Conservation (phyloP, 2,797 vertebrate genomes). For the Coranthus polyacanthus region DNA sequence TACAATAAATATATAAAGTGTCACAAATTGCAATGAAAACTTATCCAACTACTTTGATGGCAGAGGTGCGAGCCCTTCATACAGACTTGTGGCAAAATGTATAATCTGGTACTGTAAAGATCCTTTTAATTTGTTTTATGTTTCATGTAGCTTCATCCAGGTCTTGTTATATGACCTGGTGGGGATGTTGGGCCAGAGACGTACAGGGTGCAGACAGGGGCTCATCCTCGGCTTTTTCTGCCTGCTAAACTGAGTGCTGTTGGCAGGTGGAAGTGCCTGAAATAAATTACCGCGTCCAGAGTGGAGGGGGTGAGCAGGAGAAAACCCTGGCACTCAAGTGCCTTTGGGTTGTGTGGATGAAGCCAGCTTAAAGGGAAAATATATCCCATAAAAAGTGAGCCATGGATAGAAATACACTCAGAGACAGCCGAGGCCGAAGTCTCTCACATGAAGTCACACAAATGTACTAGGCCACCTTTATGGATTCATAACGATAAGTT, state of each 20-base stretch:
- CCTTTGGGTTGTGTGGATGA: constrained; percentile 53
- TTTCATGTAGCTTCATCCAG: not conserved
- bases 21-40: too few species aligned
- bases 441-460: not conserved
- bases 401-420: constrained; percentile 31
- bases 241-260: constrained; percentile 75
- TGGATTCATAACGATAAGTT: not conserved
- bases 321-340: constrained; percentile 45
- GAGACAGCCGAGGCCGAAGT: constrained; percentile 26
- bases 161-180: constrained; percentile 37
- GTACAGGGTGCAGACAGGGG: constrained; percentile 63
- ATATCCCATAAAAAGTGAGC: constrained; percentile 44
- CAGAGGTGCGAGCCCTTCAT: too few species aligned
- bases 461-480: not conserved
- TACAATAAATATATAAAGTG: too few species aligned
- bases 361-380: constrained; percentile 60
- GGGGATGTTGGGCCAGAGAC: constrained; percentile 48
- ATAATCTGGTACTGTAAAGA: not conserved
- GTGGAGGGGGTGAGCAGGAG: constrained; percentile 34
- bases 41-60: too few species aligned
- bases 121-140: constrained; percentile 15
- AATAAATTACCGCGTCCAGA: constrained; percentile 76
- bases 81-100: not conserved
- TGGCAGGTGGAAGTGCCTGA: constrained; percentile 83
- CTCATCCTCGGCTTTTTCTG: constrained; percentile 62